phyloP scores from a whole-genome alignment of 2,888 invertebrate species.

The Philonicus albiceps region DNA sequence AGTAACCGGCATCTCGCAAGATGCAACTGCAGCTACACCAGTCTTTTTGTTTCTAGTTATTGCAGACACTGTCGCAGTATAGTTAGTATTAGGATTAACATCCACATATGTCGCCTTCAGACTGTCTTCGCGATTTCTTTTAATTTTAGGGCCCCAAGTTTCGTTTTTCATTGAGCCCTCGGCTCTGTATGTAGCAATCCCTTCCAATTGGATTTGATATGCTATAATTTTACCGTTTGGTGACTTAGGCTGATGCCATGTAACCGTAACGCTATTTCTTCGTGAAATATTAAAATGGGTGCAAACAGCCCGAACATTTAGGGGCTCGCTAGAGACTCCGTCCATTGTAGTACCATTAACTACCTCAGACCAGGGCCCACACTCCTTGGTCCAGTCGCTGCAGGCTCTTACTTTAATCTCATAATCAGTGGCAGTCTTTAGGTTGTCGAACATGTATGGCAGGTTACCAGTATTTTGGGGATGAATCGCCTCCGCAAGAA shows the following conservation, averaged over 20 bases:
- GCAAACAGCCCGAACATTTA: constrained; percentile 74
- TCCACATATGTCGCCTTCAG: constrained; percentile 69
- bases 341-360: constrained; percentile 85
- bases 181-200: constrained; percentile 67
- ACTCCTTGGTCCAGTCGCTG: constrained; percentile 77
- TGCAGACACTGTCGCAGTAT: constrained; percentile 79
- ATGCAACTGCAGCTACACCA: constrained; percentile 71
- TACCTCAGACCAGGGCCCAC: constrained; percentile 79
- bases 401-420: constrained; percentile 83
- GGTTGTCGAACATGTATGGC: constrained; percentile 78
- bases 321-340: constrained; percentile 79
- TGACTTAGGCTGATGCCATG: constrained; percentile 76
- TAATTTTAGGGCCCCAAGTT: constrained; percentile 69
- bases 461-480: constrained; percentile 71
- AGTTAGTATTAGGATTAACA: constrained; percentile 83
- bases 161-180: constrained; percentile 66
- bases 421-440: constrained; percentile 82
- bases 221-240: constrained; percentile 82
- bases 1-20: constrained; percentile 76
- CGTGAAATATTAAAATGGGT: constrained; percentile 66
- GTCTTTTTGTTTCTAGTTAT: constrained; percentile 78
- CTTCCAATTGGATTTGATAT: constrained; percentile 73
- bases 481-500: constrained; percentile 70
- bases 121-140: constrained; percentile 67
- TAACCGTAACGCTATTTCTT: constrained; percentile 70